Base-by-base conservation (phyloP, 2,888 invertebrate species). In the Spodoptera littoralis region DNA sequence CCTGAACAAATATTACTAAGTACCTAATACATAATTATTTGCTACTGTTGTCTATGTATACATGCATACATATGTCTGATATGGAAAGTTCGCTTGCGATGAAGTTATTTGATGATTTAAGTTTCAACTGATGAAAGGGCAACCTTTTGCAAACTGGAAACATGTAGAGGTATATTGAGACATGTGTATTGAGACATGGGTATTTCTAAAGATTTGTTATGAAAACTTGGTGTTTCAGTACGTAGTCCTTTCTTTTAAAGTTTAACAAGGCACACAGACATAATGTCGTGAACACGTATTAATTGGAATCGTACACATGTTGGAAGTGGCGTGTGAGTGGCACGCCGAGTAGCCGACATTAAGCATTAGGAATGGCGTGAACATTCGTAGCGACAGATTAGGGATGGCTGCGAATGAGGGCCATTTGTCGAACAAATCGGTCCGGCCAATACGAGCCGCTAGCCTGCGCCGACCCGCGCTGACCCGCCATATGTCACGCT, bases 331-430 rank as follows among this genome's bases (percentile, higher is more conserved):
- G 8, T 24, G 30, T 60, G 57, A 73, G 54, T 59, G 43, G 1
- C 27, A 41, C 69, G 48, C 27, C 44, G 58, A 43, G 52, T 22
- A 46, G 51, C 48, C 44, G 46, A 55, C 57, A 56, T 68, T 59
- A 68, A 53, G 53, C 46, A 60, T 65, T 45, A 22, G 42, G 42
- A 67, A 60, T 69, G 64, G 73, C 54, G 60, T 43, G 45, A 60
- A 69, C 72, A 73, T 73, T 72, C 57, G 74, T 57, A 45, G 59
- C 59, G 74, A 70, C 58, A 60, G 65, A 74, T 74, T 70, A 74
- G 55, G 56, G 51, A 50, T 9, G 50, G 42, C 13, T 11, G 13
- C 24, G 51, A 73, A 65, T 69, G 60, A 50, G 56, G 50, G 49
- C 46, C 49, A 73, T 73, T 73, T 61, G 70, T 65, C 45, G n/a